A percentile compares a stretch with the other conserved stretches of the same genome.
These are phyloP conservation scores for Chelidonichthys spinosus DNA, from an alignment of 2,797 vertebrate species.

Conservation along the genomic window DNA sequence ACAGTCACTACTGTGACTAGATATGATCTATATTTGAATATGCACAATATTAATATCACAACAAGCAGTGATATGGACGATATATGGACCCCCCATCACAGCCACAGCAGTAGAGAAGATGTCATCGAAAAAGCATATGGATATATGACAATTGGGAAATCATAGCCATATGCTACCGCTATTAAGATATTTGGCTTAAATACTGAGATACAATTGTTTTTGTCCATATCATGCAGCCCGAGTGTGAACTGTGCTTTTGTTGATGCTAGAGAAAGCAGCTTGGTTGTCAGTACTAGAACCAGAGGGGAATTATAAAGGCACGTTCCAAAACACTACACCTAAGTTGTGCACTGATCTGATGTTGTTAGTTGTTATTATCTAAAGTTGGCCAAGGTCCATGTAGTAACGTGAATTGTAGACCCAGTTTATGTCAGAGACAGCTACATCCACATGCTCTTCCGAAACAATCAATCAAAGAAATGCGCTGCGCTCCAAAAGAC, in stretches of 20 bases:
- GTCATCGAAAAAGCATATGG: no score
- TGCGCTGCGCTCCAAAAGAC: conserved; percentile 2
- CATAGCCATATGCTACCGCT: no score
- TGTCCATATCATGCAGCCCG: no score
- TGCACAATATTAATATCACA: no score
- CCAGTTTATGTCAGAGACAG: conserved; percentile 11
- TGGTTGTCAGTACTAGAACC: not conserved
- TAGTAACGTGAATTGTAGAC: not conserved
- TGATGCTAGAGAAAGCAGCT: not conserved
- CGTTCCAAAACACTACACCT: not conserved
- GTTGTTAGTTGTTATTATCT: not conserved
- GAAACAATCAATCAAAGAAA: conserved; percentile 29
- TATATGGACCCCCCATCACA: no score
- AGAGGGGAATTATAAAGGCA: not conserved
- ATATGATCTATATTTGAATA: no score
- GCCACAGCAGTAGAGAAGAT: no score
- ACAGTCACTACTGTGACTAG: not conserved
- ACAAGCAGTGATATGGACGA: no score
- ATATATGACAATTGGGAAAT: no score
- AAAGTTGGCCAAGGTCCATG: not conserved
- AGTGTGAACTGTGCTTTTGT: no score
- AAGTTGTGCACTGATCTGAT: not conserved
- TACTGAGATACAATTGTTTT: no score
- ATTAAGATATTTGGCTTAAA: no score
- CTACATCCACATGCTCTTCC: not conserved